These are phyloP conservation scores for Tenrec ecaudatus DNA, from an alignment of 2,113 vertebrate genomes.

Conservation along the genomic window DNA sequence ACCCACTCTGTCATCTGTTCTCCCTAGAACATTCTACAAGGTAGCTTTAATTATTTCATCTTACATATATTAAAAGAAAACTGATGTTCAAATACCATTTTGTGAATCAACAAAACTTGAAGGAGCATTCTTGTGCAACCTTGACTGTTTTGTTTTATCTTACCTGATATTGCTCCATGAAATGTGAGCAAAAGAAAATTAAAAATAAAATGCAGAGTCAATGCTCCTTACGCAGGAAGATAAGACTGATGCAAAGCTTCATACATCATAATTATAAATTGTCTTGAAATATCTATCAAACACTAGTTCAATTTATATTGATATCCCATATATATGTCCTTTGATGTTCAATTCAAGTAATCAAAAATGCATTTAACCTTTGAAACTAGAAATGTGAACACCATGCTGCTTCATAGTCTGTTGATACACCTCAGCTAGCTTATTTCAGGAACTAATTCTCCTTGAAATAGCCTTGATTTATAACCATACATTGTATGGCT, in stretches of 20 bases:
- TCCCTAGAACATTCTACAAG: too few species aligned
- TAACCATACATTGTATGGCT: conserved; percentile 13
- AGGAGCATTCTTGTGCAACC: too few species aligned
- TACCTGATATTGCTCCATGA: background rate
- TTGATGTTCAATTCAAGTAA: conserved; percentile 1
- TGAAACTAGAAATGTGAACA: background rate
- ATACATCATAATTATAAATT: background rate
- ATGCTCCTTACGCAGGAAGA: background rate
- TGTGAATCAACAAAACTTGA: too few species aligned
- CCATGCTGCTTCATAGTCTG: background rate
- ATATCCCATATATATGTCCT: background rate
- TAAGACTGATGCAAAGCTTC: background rate
- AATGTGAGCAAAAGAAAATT: background rate
- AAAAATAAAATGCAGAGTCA: background rate
- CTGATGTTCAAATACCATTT: too few species aligned
- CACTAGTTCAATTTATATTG: conserved; percentile 10
- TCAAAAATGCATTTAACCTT: conserved; percentile 15
- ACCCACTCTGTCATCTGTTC: too few species aligned
- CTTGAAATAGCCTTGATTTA: background rate
- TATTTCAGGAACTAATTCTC: background rate
- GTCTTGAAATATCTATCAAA: background rate
- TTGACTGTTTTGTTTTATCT: background rate
- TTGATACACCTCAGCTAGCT: background rate
- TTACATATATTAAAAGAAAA: too few species aligned
- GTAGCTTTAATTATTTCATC: too few species aligned